Conservation (phyloP, 2,888 invertebrate genomes). For the Allacma fusca region DNA sequence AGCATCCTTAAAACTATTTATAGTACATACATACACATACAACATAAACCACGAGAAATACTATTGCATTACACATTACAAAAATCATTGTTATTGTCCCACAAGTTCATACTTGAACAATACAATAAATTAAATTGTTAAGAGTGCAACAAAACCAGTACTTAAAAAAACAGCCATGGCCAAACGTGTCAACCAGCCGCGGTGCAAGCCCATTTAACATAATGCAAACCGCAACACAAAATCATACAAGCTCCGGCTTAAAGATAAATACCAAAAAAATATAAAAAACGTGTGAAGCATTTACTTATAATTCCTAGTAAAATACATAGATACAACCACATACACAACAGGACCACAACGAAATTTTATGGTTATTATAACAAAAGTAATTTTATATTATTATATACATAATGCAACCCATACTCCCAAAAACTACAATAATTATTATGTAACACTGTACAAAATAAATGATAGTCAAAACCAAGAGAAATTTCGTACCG, state of each 20-base stretch:
- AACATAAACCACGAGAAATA: neutral
- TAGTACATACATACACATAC: neutral
- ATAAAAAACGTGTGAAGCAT: neutral
- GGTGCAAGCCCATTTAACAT: conserved; percentile 19
- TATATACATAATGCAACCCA: neutral
- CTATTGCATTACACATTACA: neutral
- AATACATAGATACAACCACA: neutral
- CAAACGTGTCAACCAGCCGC: conserved; percentile 9
- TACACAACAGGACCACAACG: neutral
- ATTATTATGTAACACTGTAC: neutral
- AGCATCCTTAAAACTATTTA: too few species aligned
- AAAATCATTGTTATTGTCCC: neutral
- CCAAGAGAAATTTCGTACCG: neutral
- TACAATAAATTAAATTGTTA: neutral
- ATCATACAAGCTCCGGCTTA: conserved; percentile 17
- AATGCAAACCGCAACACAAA: conserved; percentile 17
- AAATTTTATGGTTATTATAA: neutral
- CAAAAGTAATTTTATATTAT: neutral
- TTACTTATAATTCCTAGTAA: conserved; percentile 4
- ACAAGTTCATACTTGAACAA: neutral
- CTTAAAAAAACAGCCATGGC: conserved; percentile 6
- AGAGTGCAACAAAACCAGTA: neutral
- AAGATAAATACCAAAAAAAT: neutral
- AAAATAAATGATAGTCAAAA: neutral
- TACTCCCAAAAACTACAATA: neutral